Base-by-base conservation (phyloP, 1,140 invertebrate species). In the Vanessa atalanta region DNA sequence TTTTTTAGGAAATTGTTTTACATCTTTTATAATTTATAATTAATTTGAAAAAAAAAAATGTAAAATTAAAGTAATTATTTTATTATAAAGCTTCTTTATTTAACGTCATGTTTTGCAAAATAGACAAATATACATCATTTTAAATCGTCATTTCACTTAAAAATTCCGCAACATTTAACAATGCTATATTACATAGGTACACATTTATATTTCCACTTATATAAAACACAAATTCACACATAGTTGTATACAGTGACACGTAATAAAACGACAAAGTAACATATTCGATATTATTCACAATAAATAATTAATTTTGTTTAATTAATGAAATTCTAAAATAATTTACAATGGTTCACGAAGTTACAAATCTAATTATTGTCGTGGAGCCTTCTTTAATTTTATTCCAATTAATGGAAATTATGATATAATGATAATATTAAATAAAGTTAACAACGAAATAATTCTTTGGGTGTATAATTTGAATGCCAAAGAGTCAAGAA, bases 31-130 rank as follows among this genome's bases (percentile, higher is more conserved):
- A n/a, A 43, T 43, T 3, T 43, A 43, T 43, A 43, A 4, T 43
- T 43, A 6, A 43, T 6, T 11, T 43, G 23, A 57, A 23, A 57
- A 11, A 11, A n/a, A 3, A 4, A 57, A 20, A 57, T 57, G 37
- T 31, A 26, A 50, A 70, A 61, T 48, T 11, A 70, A 63, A 70
- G 20, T 12, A 11, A 12, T 11, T 6, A 0, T 64, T 3, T 65
- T 70, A 65, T 80, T 89, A 87, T 89, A 92, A 92, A 92, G 88
- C 88, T 88, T 88, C 84, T 92, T 92, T 92, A 92, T 92, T 91
- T 91, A 92, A 91, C 87, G 84, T 91, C 87, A 89, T 90, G 86
- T 90, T 91, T 90, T 91, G 90, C 90, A 92, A 92, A 91, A 92
- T 91, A 92, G 90, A 92, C 89, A 92, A 88, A 92, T 90, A 91